Conservation (phyloP, 1,140 invertebrate species). For the Spodoptera frugiperda region DNA sequence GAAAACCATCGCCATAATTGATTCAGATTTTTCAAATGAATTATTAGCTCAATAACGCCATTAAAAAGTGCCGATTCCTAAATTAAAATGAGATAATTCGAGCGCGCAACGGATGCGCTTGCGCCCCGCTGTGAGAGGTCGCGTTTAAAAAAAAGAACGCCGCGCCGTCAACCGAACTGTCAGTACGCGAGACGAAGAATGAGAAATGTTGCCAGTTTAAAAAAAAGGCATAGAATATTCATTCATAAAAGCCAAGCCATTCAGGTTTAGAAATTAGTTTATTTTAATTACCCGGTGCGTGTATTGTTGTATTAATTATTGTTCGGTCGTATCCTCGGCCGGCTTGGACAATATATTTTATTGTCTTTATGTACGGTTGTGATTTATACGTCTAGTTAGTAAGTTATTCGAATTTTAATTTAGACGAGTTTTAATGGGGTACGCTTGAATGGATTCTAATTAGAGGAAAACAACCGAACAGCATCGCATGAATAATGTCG, state of each 20-base stretch:
- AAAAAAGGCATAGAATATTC: constrained; percentile 70
- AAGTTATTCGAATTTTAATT: constrained; percentile 86
- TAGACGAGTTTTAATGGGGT: constrained; percentile 84
- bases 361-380: constrained; percentile 76
- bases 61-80: constrained; percentile 66
- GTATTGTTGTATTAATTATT: constrained; percentile 84
- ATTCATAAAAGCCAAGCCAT: constrained; percentile 79
- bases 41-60: constrained; percentile 59
- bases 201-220: constrained; percentile 81
- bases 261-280: constrained; percentile 84
- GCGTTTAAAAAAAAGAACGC: constrained; percentile 79
- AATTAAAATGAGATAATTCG: constrained; percentile 83
- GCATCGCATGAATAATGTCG: constrained; percentile 78
- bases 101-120: constrained; percentile 75
- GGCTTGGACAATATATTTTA: constrained; percentile 83
- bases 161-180: constrained; percentile 78
- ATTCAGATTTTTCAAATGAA: constrained; percentile 48
- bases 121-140: constrained; percentile 79
- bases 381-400: constrained; percentile 86
- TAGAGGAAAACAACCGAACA: constrained; percentile 79
- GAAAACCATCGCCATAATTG: constrained; percentile 43
- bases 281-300: constrained; percentile 83
- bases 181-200: constrained; percentile 77
- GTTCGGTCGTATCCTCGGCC: constrained; percentile 55
- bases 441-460: constrained; percentile 85